Evolutionary conservation across 2,797 vertebrate genomes (phyloP), one percentile per base, ranked within the genome.

Genomic region (Clamator glandarius): DNA sequence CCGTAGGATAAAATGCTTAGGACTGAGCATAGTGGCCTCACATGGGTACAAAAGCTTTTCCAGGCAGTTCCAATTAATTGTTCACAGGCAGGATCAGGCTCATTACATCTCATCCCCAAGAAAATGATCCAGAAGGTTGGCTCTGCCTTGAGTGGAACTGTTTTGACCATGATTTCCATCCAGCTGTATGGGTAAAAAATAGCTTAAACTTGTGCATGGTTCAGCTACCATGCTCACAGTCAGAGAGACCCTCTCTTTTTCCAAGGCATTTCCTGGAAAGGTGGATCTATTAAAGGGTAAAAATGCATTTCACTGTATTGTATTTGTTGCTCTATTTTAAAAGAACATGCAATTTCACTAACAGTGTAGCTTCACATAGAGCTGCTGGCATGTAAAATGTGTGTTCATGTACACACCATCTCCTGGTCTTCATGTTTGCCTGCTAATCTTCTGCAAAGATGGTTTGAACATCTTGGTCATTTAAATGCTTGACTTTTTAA

Each of bases 11-110:
- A 69, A 70, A 66, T 69, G 12, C 24, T 85, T 20, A 67, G 35
- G 14, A 26, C 16, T 35, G 3, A 12, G 12, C 3, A 1, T 18
- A 1, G 0, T 57, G n/a, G n/a, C 19, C n/a, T 83, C 44, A 52
- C 11, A 23, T 10, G 46, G 11, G 5, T 44, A 35, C 21, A 51
- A 50, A 57, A 19, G 20, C 17, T 77, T 63, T 77, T 59, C 41
- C 36, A 57, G 52, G 23, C 15, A 24, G 41, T 41, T 66, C 61
- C 19, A 26, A 20, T 78, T 14, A 46, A 39, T 12, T 36, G 28
- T 11, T 80, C 31, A 15, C 31, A 61, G 58, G 31, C 16, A n/a
- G 76, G 19, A n/a, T 59, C 16, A 35, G 42, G 26, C 29, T 64
- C 7, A 19, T 39, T 46, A 14, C 25, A 15, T 63, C 17, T 29